Percentiles rank a stretch among this genome's conserved stretches.
Conservation (phyloP, 2,797 vertebrate genomes). For the Typhlichthys subterraneus region DNA sequence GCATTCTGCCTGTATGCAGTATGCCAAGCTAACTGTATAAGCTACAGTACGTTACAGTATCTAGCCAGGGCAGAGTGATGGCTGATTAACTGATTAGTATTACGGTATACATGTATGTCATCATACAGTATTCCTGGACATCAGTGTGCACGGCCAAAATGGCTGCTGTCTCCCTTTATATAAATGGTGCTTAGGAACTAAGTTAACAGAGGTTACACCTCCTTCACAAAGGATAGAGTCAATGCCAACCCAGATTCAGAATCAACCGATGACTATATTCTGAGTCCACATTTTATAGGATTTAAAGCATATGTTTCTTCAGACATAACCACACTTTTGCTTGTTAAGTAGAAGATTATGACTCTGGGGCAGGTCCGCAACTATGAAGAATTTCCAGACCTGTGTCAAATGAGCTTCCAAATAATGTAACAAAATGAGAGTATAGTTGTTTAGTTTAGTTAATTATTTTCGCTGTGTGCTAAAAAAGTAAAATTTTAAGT, state of each 20-base stretch:
- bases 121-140: not conserved
- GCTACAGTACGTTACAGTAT: not conserved
- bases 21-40: not conserved
- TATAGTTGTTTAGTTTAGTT: not conserved
- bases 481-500: no score
- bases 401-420: constrained; percentile 27
- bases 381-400: constrained; percentile 21
- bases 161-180: not conserved
- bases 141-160: not conserved
- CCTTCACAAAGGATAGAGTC: constrained; percentile 9
- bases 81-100: not conserved
- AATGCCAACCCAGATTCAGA: constrained; percentile 41
- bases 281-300: not conserved
- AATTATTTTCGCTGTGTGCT: not conserved
- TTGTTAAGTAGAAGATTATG: not conserved
- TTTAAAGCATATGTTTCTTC: not conserved
- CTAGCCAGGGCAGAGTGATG: not conserved
- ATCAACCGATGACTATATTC: not conserved
- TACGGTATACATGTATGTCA: not conserved
- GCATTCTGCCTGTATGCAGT: not conserved
- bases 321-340: not conserved
- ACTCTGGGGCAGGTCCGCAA: constrained; percentile 36
- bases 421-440: not conserved
- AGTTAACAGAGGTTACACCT: constrained; percentile 6
- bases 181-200: constrained; percentile 1